A percentile compares a stretch with the other conserved stretches of the same genome.
phyloP scores from a whole-genome alignment of 1,140 invertebrate genomes.

The Drosophila sechellia region DNA sequence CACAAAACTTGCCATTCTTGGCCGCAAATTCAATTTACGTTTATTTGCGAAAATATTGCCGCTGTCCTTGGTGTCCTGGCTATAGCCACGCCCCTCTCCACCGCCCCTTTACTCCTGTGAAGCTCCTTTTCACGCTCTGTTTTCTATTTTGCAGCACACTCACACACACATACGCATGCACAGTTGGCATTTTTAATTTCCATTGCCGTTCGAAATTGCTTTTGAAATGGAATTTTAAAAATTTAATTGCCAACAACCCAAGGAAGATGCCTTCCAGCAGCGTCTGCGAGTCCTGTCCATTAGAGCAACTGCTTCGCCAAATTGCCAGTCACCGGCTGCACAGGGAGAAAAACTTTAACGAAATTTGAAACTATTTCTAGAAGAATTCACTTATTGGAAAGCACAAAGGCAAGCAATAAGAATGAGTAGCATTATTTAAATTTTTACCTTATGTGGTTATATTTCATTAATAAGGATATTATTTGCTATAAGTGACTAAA shows the following conservation, averaged over 20 bases:
- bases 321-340: conserved; percentile 58
- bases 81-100: neutral
- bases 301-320: conserved; percentile 49
- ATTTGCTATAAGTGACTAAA: too few relatives aligned
- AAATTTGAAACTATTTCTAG: neutral
- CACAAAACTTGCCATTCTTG: conserved; percentile 29
- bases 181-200: conserved; percentile 62
- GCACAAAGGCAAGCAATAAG: neutral
- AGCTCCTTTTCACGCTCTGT: conserved; percentile 9
- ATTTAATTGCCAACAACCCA: conserved; percentile 59
- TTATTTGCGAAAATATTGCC: conserved; percentile 58
- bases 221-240: conserved; percentile 77
- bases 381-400: neutral
- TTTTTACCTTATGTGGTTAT: too few relatives aligned
- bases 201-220: conserved; percentile 52
- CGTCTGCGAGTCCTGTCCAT: conserved; percentile 58
- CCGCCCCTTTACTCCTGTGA: neutral
- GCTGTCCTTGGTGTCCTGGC: conserved; percentile 21
- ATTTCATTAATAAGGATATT: too few relatives aligned
- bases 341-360: conserved; percentile 8
- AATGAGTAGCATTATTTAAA: too few relatives aligned
- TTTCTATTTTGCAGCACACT: conserved; percentile 25
- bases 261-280: conserved; percentile 36
- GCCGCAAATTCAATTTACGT: conserved; percentile 67
- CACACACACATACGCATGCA: conserved; percentile 4